Base-by-base conservation (phyloP, 2,113 vertebrate species). In the Sylvia atricapilla region DNA sequence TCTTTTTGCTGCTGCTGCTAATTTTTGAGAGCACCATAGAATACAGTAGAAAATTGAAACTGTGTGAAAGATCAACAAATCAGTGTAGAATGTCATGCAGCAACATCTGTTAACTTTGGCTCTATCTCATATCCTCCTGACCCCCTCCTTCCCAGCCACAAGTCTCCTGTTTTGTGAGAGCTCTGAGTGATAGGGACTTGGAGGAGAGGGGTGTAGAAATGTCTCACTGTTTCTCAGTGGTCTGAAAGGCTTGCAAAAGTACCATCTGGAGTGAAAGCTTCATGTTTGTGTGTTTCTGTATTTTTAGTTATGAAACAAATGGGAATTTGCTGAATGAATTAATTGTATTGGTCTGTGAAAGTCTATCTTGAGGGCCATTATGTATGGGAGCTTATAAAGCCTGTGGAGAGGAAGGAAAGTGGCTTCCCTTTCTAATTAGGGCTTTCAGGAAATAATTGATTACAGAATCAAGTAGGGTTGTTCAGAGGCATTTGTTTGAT, bases 41-140 rank as follows among this genome's bases (percentile, higher is more conserved):
- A 95, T 62, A 84, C 70, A 96, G 95, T 90, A 96, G 94, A 96
- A 97, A 96, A 96, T 96, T 94, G 96, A 96, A 97, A 96, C 96
- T 96, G 92, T 96, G 95, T 96, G 94, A 96, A 96, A 97, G 94
- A 97, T 96, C 95, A 96, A 94, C 95, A 96, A 87, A 96, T 94
- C 86, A 87, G 90, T 87, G 84, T 94, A 92, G 94, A 96, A 95
- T 95, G 92, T 96, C 93, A 94, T 8, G 89, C 91, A 91, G 91
- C 93, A 96, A 89, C 91, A 91, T 95, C 93, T 96, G 94, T 96
- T 96, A 95, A 87, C 80, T 94, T 94, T 92, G 94, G 93, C 94
- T 94, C 75, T 86, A 86, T 95, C 94, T 88, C 66, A 49, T 49
- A 78, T 75, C 80, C 84, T 94, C 64, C 76, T 73, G 88, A 90